phyloP scores from a whole-genome alignment of 2,888 invertebrate species.

The Hanleya hanleyi region DNA sequence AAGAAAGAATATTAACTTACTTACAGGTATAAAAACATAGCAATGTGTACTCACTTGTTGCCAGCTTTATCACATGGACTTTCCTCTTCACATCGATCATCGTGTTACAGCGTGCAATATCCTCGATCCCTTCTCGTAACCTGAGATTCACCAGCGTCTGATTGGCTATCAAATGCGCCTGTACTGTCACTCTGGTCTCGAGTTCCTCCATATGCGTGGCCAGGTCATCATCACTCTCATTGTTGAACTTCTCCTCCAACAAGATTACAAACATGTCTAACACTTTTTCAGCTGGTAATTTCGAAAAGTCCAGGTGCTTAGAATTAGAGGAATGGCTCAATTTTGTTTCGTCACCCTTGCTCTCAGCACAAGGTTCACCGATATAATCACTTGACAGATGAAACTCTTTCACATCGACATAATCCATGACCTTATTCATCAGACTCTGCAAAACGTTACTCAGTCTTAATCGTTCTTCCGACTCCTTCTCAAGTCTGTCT shows the following conservation, averaged over 20 bases:
- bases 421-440: neutral
- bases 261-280: neutral
- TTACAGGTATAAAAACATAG: too few relatives aligned
- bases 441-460: neutral
- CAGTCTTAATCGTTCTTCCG: neutral
- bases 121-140: constrained; percentile 62
- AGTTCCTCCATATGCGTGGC: constrained; percentile 65
- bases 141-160: constrained; percentile 56
- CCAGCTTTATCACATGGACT: constrained; percentile 52
- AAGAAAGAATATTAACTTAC: too few relatives aligned
- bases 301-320: neutral
- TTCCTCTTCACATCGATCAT: constrained; percentile 48
- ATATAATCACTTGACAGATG: neutral
- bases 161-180: constrained; percentile 64
- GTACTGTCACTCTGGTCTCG: constrained; percentile 67
- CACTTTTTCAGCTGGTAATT: neutral
- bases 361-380: neutral
- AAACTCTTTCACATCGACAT: neutral
- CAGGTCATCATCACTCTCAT: constrained; percentile 22
- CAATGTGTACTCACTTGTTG: constrained; percentile 53
- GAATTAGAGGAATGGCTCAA: neutral
- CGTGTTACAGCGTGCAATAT: constrained; percentile 47
- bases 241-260: neutral
- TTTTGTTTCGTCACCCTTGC: neutral
- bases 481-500: neutral